Base-by-base conservation (phyloP, 2,797 vertebrate species). In the Phrynocephalus vlangalii region DNA sequence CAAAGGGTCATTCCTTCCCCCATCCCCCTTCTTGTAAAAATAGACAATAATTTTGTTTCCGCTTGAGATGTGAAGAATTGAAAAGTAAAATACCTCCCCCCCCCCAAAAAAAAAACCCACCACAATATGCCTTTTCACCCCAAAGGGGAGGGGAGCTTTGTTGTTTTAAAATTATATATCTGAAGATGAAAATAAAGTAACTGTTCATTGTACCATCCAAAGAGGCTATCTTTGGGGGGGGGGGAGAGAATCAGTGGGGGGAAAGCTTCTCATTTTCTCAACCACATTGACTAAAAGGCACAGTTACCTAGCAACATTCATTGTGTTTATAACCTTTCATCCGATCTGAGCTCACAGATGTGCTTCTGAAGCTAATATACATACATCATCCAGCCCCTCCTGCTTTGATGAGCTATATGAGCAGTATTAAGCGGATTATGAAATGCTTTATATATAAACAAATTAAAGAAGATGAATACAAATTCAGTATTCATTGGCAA, bases 251-350 rank as follows among this genome's bases (percentile, higher is more conserved):
- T 94, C 4, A 38, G 26, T 18, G 33, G 30, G 24, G 11, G 33
- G 96, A 96, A 96, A 94, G 67, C 93, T 95, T 95, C 96, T 96
- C 95, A 97, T 96, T 97, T 97, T 96, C 96, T 95, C 96, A 95
- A 97, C 95, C 96, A 97, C 96, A 96, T 97, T 97, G 97, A 97
- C 96, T 97, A 97, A 97, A 96, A 97, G 96, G 95, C 96, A 96
- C 94, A 93, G 97, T 97, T 97, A 97, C 97, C 97, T 97, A 97
- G 97, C 97, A 97, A 97, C 97, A 97, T 96, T 95, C 96, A 96
- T 97, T 97, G 96, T 97, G 96, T 96, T 96, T 95, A 96, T 97
- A 97, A 97, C 97, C 97, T 97, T 97, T 96, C 94, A 95, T 96
- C 96, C 95, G 97, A 97, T 97, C 95, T 96, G 93, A 96, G 93